Base-by-base conservation (phyloP, 2,888 invertebrate genomes). In the Drosophila mulleri region DNA sequence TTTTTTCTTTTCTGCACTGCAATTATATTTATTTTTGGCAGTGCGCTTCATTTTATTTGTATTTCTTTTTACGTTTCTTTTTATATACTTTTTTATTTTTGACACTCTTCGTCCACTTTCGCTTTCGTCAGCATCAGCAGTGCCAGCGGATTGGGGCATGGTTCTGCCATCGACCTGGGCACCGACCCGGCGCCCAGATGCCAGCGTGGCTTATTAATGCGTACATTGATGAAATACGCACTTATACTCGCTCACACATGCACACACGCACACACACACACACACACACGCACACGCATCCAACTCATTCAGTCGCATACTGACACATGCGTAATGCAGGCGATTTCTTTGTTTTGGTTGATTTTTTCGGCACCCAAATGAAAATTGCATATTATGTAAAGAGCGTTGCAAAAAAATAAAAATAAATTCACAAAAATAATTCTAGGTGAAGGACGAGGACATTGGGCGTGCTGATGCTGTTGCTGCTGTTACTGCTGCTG, bases 401-500 rank as follows among this genome's bases (percentile, higher is more conserved):
- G 82, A 78, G 75, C 59, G 56, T 45, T 41, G 76, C 54, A 63
- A 75, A 75, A 74, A 79, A 80, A 72, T 53, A 69, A 73, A 80
- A 80, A 82, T 73, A 87, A 84, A 80, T 72, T 63, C 78, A 78
- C 82, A 83, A 91, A 88, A 83, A 86, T 84, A 78, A 85, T 91
- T 91, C 91, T 91, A 90, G 91, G 91, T 91, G 91, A 91, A 91
- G 91, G 91, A 89, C 91, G 89, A 90, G 80, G 80, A 71, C 90
- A 79, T 69, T 79, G 69, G 65, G 61, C 67, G 54, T 26, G 63
- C 29, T 48, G 53, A 12, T 59, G 60, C 5, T 50, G 18, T 3
- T 37, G 47, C 3, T 23, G 45, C 7, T 59, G 60, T 3, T 50
- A 14, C 3, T 37, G 47, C 3, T 23, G 45, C 7, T 47, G 71